Conservation (phyloP, 1,140 invertebrate genomes). For the Dysdera silvatica region DNA sequence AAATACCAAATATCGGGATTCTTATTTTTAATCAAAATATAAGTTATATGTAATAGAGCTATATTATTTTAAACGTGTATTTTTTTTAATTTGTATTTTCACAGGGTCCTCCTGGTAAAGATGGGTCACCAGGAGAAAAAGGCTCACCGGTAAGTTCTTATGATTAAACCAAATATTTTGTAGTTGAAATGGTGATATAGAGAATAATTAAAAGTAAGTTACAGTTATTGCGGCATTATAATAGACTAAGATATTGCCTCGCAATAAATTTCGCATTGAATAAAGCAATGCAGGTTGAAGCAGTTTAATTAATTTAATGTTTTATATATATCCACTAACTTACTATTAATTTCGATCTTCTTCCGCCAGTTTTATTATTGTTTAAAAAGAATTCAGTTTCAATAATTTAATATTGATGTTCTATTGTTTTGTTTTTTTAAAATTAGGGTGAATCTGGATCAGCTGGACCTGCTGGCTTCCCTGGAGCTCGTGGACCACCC, state of each 20-base stretch:
- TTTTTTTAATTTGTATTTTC: neutral
- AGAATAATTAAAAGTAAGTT: neutral
- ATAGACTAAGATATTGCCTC: neutral
- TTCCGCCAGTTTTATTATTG: too few species aligned
- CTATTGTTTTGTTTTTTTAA: neutral
- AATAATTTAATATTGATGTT: too few species aligned
- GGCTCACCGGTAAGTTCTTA: slow-evolving; percentile 23
- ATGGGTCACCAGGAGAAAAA: slow-evolving; percentile 43
- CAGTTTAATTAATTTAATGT: too few species aligned
- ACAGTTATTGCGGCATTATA: neutral
- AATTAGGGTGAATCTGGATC: slow-evolving; percentile 31
- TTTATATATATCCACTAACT: too few species aligned
- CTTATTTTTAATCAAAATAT: too few species aligned
- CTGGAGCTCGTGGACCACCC: slow-evolving; percentile 48
- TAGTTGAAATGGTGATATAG: neutral
- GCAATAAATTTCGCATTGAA: neutral
- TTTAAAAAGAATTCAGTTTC: too few species aligned
- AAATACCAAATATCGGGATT: too few species aligned
- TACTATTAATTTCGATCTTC: too few species aligned
- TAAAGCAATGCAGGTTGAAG: too few species aligned
- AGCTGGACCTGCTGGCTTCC: slow-evolving; percentile 30
- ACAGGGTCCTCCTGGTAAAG: slow-evolving; percentile 38
- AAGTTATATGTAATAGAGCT: too few species aligned
- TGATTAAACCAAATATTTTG: neutral
- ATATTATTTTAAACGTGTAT: neutral